These are phyloP conservation scores for Cryptosula pallasiana DNA, from an alignment of 2,888 invertebrate genomes.

Conservation along the genomic window DNA sequence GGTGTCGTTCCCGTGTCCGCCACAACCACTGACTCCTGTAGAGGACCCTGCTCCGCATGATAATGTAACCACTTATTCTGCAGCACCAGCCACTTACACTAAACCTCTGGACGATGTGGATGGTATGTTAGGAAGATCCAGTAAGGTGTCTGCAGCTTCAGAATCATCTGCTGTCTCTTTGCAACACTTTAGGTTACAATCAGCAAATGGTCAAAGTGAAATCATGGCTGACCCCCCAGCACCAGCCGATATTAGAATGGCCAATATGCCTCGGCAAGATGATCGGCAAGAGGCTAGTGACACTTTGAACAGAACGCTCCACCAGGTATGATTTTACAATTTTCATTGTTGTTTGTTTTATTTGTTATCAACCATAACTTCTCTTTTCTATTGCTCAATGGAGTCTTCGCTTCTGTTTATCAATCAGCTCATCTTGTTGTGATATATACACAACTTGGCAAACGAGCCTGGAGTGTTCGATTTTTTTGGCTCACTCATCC, in stretches of 20 bases:
- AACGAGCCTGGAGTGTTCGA: no score
- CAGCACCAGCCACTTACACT: not conserved
- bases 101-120: not conserved
- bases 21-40: not conserved
- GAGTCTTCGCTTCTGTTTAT: no score
- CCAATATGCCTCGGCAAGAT: not conserved
- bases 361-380: no score
- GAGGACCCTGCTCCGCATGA: not conserved
- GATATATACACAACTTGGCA: no score
- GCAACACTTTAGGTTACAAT: not conserved
- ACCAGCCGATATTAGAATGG: not conserved
- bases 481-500: no score
- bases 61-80: not conserved
- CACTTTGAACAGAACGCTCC: not conserved
- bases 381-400: no score
- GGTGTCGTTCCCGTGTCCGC: not conserved
- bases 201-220: not conserved
- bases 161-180: not conserved
- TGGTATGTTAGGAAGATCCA: slow-evolving; percentile 1
- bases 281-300: not conserved
- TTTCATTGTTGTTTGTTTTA: no score
- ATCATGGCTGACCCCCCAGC: not conserved
- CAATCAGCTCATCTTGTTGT: no score
- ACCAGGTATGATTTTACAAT: not conserved
- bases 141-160: not conserved